These are phyloP conservation scores for Phenganax stokvisi DNA, from an alignment of 92 coral and sea anemone genomes.

Conservation along the genomic window DNA sequence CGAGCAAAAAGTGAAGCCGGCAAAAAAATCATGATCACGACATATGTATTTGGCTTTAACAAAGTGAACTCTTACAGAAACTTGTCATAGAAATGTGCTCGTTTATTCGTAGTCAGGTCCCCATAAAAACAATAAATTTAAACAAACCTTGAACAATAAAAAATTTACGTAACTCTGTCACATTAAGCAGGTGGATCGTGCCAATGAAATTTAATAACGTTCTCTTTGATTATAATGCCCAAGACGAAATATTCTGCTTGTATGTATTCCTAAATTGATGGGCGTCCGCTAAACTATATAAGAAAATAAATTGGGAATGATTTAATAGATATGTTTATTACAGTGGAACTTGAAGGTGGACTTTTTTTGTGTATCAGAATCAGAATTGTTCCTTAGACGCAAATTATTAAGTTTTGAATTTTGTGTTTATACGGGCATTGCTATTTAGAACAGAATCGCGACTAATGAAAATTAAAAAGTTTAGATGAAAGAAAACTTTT, in stretches of 20 bases:
- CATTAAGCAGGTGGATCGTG: not conserved
- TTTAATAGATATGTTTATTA: not conserved
- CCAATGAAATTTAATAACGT: not conserved
- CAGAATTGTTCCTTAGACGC: not conserved
- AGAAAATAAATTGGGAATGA: not conserved
- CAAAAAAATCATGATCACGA: no score
- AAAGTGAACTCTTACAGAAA: no score
- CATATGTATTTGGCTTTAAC: no score
- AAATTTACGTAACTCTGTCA: not conserved
- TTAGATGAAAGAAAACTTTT: no score
- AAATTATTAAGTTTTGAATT: not conserved
- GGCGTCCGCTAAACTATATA: not conserved
- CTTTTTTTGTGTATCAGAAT: not conserved
- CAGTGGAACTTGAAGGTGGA: slow-evolving; percentile 7
- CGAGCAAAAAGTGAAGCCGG: no score
- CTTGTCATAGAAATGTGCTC: not conserved
- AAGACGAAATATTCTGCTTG: not conserved
- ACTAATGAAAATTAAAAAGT: no score
- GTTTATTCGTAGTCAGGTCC: not conserved
- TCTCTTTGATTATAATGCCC: not conserved
- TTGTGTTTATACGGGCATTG: not conserved
- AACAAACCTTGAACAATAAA: not conserved
- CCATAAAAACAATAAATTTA: not conserved
- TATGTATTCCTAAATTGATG: not conserved
- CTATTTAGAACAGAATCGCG: no score